A percentile compares a stretch with the other conserved stretches of the same genome.
Evolutionary conservation across 2,888 invertebrate species (phyloP).

Genomic region (Octonoba sinensis): DNA sequence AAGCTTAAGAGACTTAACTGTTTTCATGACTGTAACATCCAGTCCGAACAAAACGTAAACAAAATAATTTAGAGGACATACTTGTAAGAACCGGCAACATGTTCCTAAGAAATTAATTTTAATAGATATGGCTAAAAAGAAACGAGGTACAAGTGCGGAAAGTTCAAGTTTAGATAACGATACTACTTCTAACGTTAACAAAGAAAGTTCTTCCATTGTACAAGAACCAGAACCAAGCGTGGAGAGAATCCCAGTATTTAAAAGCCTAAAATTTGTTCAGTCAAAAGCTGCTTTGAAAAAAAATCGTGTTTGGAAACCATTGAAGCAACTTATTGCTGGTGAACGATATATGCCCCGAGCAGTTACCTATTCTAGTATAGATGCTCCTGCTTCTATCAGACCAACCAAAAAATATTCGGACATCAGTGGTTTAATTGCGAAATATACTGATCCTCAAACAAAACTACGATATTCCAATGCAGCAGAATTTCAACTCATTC

Average conservation of each 20-base stretch:
- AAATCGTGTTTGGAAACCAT: conserved; percentile 87
- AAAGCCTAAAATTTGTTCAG: conserved; percentile 67
- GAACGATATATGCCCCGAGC: conserved; percentile 80
- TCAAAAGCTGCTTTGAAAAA: conserved; percentile 75
- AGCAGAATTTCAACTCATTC: conserved; percentile 88
- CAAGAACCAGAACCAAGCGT: conserved; percentile 16
- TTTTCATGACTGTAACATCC: no score
- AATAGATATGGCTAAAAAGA: conserved; percentile 45
- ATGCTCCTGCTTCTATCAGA: conserved; percentile 90
- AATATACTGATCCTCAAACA: conserved; percentile 91
- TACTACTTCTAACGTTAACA: conserved; percentile 13
- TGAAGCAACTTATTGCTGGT: conserved; percentile 88
- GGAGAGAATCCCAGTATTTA: conserved; percentile 53
- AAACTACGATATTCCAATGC: conserved; percentile 86
- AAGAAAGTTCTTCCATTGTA: conserved; percentile 24
- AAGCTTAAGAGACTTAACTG: no score
- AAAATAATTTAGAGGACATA: not conserved
- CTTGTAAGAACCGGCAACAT: not conserved
- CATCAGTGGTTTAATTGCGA: conserved; percentile 77
- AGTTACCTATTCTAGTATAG: conserved; percentile 83
- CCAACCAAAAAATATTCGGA: conserved; percentile 95
- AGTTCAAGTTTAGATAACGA: conserved; percentile 15
- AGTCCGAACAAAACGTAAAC: no score
- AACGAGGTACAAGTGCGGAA: conserved; percentile 15
- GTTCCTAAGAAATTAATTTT: not conserved